Conservation (phyloP, 2,888 invertebrate species). For the Clanis bilineata region DNA sequence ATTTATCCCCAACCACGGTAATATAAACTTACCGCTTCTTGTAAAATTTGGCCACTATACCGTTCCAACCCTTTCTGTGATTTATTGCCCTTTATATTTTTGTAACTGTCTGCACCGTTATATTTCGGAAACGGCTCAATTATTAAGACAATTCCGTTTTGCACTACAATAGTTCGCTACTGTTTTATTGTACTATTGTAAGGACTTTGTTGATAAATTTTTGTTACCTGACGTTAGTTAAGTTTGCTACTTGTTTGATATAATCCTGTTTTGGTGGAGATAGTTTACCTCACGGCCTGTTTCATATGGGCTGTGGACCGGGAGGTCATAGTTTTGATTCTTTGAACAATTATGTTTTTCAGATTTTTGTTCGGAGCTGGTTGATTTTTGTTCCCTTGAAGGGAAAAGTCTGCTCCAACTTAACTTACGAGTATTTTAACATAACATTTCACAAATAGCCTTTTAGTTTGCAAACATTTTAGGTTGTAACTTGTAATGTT, state of each 20-base stretch:
- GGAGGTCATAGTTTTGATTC: no score
- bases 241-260: slow-evolving; percentile 8
- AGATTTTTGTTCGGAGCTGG: no score
- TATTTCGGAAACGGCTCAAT: slow-evolving; percentile 43
- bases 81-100: slow-evolving; percentile 41
- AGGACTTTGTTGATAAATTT: slow-evolving; percentile 16
- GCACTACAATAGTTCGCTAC: slow-evolving; percentile 31
- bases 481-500: no score
- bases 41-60: slow-evolving; percentile 58
- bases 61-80: slow-evolving; percentile 51
- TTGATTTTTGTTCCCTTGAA: no score
- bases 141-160: slow-evolving; percentile 39
- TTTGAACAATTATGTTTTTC: no score
- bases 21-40: slow-evolving; percentile 27
- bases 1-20: slow-evolving; percentile 16
- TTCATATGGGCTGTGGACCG: no score
- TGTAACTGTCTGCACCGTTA: slow-evolving; percentile 39
- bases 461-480: no score
- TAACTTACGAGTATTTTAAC: no score
- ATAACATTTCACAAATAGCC: no score
- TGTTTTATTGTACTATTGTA: slow-evolving; percentile 25
- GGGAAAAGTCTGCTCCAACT: no score
- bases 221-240: not conserved
- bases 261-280: no score
- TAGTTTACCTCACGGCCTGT: no score